A percentile compares a stretch with the other conserved stretches of the same genome.
These are phyloP conservation scores for Zaprionus gabonicus DNA, from an alignment of 1,140 invertebrate species.

Conservation along the genomic window DNA sequence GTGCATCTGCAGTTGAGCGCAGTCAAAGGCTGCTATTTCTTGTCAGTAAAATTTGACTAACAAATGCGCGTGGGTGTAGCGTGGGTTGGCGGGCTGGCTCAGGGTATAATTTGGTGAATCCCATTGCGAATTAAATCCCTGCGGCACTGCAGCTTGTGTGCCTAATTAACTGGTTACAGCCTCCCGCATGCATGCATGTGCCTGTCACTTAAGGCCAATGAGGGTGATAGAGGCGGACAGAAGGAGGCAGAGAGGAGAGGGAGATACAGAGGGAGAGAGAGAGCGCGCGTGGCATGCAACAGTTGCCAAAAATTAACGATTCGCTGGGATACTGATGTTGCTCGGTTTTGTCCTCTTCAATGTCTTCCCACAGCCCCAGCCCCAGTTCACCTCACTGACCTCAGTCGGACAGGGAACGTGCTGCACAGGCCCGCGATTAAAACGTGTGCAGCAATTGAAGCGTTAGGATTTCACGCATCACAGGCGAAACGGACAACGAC, in stretches of 20 bases:
- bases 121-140: slow-evolving; percentile 8
- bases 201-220: neutral
- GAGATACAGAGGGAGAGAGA: neutral
- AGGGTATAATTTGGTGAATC: neutral
- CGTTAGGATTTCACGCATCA: slow-evolving; percentile 64
- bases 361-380: no score
- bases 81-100: neutral
- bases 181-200: slow-evolving; percentile 1
- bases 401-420: neutral
- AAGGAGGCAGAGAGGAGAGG: neutral
- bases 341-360: neutral
- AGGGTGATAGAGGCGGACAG: neutral
- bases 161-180: slow-evolving; percentile 5
- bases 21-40: neutral
- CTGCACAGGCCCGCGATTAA: neutral
- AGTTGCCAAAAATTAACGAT: slow-evolving; percentile 11
- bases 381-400: neutral
- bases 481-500: slow-evolving; percentile 3
- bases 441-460: slow-evolving; percentile 42
- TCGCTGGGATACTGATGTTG: neutral
- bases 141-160: slow-evolving; percentile 1
- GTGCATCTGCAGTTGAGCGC: neutral
- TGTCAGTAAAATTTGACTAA: slow-evolving; percentile 1
- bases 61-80: neutral
- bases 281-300: slow-evolving; percentile 12